Conservation (phyloP, 2,888 invertebrate genomes). For the Trachelus iudaicus region DNA sequence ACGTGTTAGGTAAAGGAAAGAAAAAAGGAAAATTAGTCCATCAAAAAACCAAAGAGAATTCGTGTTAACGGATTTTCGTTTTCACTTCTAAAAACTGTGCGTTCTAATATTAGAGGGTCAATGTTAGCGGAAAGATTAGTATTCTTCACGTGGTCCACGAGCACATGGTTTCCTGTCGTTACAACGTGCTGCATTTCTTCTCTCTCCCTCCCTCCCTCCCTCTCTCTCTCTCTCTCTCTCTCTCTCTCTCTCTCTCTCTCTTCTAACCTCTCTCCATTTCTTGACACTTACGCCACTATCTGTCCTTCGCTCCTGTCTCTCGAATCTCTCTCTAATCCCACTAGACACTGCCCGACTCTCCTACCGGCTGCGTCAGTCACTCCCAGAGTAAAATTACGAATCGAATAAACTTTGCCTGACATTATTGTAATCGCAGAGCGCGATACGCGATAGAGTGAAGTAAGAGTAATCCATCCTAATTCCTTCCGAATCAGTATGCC, state of each 20-base stretch:
- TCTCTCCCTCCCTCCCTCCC: not conserved
- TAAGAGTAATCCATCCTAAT: not conserved
- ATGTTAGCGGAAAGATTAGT: constrained; percentile 34
- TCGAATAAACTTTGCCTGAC: not conserved
- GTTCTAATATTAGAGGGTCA: constrained; percentile 41
- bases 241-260: not conserved
- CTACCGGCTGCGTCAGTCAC: not conserved
- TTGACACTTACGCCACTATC: not conserved
- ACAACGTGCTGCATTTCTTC: constrained; percentile 2
- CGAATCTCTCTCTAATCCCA: not conserved
- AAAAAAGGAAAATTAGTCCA: not conserved
- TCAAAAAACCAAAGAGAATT: not conserved
- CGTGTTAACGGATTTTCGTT: not conserved
- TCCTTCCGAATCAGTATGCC: not conserved
- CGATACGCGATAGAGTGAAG: not conserved
- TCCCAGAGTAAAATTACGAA: not conserved
- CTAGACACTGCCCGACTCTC: not conserved
- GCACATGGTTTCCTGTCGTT: constrained; percentile 28
- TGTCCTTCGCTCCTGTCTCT: not conserved
- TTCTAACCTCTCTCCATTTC: constrained; percentile 17
- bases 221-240: not conserved
- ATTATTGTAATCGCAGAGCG: not conserved
- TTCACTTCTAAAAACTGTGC: not conserved
- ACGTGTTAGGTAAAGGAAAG: too few species aligned
- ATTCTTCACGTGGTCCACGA: constrained; percentile 20